These are phyloP conservation scores for Minunthozetes semirufus DNA, from an alignment of 2,888 invertebrate genomes.

Conservation along the genomic window DNA sequence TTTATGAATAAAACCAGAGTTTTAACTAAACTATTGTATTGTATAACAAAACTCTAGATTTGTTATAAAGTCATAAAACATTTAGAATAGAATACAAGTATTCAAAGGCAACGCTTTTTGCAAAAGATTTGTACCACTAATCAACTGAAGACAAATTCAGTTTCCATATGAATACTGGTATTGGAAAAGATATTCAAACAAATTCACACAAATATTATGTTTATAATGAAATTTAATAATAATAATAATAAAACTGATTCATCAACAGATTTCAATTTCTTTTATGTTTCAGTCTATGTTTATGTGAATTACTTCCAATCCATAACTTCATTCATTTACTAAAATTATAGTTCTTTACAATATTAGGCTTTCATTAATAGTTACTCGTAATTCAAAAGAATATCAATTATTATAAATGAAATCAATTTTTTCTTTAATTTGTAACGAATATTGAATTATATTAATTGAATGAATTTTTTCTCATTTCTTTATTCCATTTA, in stretches of 20 bases:
- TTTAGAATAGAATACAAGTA: slow-evolving; percentile 4
- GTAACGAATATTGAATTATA: too few species aligned
- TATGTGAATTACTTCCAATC: background rate
- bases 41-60: slow-evolving; percentile 27
- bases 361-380: too few species aligned
- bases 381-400: too few species aligned
- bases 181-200: background rate
- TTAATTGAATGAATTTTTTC: too few species aligned
- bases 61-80: slow-evolving; percentile 15
- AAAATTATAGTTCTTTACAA: too few species aligned
- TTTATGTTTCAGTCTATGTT: background rate
- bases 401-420: too few species aligned
- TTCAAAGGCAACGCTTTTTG: slow-evolving; percentile 25
- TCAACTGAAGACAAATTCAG: background rate
- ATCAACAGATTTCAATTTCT: background rate
- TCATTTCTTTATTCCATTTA: too few species aligned
- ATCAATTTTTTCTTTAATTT: too few species aligned
- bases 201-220: slow-evolving; percentile 5
- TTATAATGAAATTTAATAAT: slow-evolving; percentile 6
- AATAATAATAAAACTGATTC: slow-evolving; percentile 8
- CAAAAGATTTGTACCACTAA: slow-evolving; percentile 9
- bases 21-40: slow-evolving; percentile 2
- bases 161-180: background rate
- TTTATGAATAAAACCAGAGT: background rate
- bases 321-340: background rate